Evolutionary conservation across 2,888 invertebrate species (phyloP).

Genomic region (Microctonus aethiopoides): DNA sequence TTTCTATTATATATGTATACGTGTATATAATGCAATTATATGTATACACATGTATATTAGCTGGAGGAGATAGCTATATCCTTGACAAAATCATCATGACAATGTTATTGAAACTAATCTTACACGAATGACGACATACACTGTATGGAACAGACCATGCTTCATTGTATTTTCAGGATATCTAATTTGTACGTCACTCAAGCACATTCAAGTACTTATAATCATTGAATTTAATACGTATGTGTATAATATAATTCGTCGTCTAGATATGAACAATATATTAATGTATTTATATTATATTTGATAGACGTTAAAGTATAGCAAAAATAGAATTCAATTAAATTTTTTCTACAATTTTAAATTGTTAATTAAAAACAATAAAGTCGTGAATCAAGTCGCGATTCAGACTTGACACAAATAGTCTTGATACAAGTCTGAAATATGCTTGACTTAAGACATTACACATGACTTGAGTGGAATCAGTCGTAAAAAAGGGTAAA

Average conservation of each 20-base stretch:
- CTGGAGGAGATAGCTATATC: neutral
- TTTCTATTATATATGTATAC: too few relatives aligned
- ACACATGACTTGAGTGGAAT: too few relatives aligned
- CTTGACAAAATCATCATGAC: neutral
- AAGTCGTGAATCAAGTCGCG: too few relatives aligned
- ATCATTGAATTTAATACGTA: neutral
- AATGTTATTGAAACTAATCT: neutral
- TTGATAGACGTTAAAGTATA: too few relatives aligned
- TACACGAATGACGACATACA: neutral
- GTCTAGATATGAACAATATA: neutral
- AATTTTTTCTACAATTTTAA: too few relatives aligned
- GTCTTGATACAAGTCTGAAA: too few relatives aligned
- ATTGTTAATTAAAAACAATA: too few relatives aligned
- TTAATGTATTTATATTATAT: too few relatives aligned
- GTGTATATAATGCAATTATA: neutral
- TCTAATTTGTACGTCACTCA: slow-evolving; percentile 3
- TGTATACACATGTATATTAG: neutral
- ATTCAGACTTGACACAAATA: too few relatives aligned
- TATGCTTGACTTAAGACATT: too few relatives aligned
- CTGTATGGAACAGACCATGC: neutral
- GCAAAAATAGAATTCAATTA: too few relatives aligned
- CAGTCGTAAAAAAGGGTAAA: too few relatives aligned
- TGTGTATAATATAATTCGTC: neutral
- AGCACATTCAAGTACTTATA: neutral
- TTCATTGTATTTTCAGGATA: slow-evolving; percentile 3